These are phyloP conservation scores for Carollia perspicillata DNA, from an alignment of 2,113 vertebrate genomes.

Conservation along the genomic window DNA sequence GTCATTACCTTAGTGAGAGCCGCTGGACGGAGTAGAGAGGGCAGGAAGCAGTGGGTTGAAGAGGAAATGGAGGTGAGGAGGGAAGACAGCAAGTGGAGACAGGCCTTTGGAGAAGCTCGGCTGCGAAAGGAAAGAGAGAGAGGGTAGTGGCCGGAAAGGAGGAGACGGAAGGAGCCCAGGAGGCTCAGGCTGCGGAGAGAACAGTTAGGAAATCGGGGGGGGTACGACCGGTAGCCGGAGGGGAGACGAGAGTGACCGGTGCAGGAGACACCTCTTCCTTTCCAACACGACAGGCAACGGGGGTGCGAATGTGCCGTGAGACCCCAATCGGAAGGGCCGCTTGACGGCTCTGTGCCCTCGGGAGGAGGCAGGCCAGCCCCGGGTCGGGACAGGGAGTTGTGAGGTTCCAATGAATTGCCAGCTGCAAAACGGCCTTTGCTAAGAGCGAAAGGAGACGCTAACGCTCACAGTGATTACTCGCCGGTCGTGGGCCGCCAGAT, in stretches of 20 bases:
- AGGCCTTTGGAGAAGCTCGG: conserved; percentile 59
- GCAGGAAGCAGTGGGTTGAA: conserved; percentile 62
- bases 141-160: conserved; percentile 12
- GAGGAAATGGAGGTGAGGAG: conserved; percentile 68
- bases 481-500: neutral
- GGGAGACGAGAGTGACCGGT: neutral
- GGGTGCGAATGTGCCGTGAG: neutral
- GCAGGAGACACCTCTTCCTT: neutral
- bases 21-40: neutral
- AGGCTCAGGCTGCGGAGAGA: neutral
- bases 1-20: conserved; percentile 58
- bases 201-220: neutral
- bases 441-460: neutral
- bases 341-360: conserved; percentile 61
- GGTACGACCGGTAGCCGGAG: fast-evolving
- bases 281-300: neutral
- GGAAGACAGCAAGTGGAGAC: conserved; percentile 61
- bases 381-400: conserved; percentile 60
- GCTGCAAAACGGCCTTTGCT: neutral
- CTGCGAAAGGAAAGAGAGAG: conserved; percentile 68
- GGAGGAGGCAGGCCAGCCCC: conserved; percentile 43
- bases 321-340: neutral
- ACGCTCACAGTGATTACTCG: fast-evolving
- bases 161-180: neutral
- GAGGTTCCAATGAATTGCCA: conserved; percentile 62